Evolutionary conservation across 2,797 vertebrate species (phyloP), one percentile per base, ranked within the genome.

Genomic region (Danio aesculapii): DNA sequence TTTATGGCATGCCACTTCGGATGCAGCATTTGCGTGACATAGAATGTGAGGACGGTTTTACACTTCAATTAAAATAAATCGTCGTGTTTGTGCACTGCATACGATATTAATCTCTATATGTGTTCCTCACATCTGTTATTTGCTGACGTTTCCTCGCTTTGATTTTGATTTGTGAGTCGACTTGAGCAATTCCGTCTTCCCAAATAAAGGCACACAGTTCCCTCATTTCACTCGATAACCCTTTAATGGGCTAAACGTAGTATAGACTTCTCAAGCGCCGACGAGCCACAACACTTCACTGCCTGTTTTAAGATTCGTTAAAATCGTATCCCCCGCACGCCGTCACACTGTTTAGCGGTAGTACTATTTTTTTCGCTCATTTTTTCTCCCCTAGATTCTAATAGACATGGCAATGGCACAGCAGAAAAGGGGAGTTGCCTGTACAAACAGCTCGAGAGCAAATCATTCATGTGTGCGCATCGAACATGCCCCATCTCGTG

Each of bases 261-360:
- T 72, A 79, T 57, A 88, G 88, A 90, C 88, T 75, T 85, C 83
- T 90, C 82, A 62, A 81, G 86, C 85, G 73, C 84, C 81, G 81
- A 83, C 82, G 49, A 79, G 61, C 79, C 83, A 71, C 81, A 64
- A n/a, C 46, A 70, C 68, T 81, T 66, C 52, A 21, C 8, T 17
- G 47, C n/a, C 43, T 30, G 77, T 44, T 71, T 57, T 58, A 46
- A 71, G 57, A 81, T 43, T 58, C 52, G 75, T 12, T 58, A n/a
- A 64, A 72, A 44, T 55, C 43, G 59, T 46, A 79, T 79, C 19
- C 63, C 66, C 44, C 8, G 52, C 81, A 79, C 72, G 39, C 78
- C 50, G 81, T 63, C 68, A 43, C 72, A 17, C 10, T 59, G 41
- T 77, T 81, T 75, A 64, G 68, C n/a, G 69, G 41, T 74, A 61